Conservation (phyloP, 2,113 vertebrate genomes). For the Planiliza haematocheilus region DNA sequence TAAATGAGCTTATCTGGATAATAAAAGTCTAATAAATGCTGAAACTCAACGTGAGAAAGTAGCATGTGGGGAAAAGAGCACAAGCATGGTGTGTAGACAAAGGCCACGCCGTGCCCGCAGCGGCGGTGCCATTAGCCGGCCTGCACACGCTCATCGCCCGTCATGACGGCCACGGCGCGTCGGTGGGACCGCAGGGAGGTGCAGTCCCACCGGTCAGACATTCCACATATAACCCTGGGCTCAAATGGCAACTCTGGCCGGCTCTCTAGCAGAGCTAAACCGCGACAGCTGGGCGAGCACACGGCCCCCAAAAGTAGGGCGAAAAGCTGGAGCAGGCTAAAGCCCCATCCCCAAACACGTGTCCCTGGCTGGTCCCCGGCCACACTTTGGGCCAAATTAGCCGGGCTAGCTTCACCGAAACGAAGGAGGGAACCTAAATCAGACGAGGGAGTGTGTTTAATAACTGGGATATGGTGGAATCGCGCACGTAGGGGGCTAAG, state of each 20-base stretch:
- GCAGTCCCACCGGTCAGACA: too few relatives aligned
- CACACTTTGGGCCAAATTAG: neutral
- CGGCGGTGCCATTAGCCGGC: slow-evolving; percentile 29
- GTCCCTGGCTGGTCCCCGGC: slow-evolving; percentile 9
- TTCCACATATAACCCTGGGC: slow-evolving; percentile 16
- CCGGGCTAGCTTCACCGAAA: fast-evolving
- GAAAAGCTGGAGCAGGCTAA: neutral
- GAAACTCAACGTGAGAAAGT: too few relatives aligned
- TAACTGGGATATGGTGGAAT: neutral
- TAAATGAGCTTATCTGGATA: too few relatives aligned
- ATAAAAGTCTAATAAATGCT: too few relatives aligned
- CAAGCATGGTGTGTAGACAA: slow-evolving; percentile 54
- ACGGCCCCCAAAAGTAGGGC: slow-evolving; percentile 11
- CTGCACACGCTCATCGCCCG: neutral
- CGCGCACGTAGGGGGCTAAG: neutral
- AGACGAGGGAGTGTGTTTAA: fast-evolving
- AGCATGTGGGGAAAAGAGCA: neutral
- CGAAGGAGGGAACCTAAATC: fast-evolving
- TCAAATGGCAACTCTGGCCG: neutral
- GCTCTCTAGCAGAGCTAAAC: neutral
- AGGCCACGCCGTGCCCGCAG: slow-evolving; percentile 59
- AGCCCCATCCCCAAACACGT: slow-evolving; percentile 53
- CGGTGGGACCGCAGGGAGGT: neutral
- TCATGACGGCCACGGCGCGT: neutral
- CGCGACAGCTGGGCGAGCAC: slow-evolving; percentile 27